Conservation (phyloP, 2,888 invertebrate species). For the Spodoptera littoralis region DNA sequence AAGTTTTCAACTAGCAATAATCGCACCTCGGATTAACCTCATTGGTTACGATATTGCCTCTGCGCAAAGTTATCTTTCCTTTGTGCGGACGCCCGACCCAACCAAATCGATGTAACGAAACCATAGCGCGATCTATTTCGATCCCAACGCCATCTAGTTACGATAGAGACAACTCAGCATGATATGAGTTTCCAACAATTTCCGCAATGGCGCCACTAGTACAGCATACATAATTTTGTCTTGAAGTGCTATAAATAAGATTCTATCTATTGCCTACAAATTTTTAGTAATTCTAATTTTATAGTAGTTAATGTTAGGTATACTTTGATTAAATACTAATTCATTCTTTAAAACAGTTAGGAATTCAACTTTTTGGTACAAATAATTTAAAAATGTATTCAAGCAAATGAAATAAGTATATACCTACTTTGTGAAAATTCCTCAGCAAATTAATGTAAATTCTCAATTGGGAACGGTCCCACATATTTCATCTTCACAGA, state of each 20-base stretch:
- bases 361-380: no score
- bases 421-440: no score
- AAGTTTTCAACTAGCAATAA: constrained; percentile 98
- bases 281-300: no score
- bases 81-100: neutral
- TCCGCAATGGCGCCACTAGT: constrained; percentile 3
- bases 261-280: no score
- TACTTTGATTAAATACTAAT: no score
- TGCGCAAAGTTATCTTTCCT: constrained; percentile 93
- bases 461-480: neutral
- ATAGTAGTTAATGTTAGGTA: no score
- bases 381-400: no score
- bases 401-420: no score
- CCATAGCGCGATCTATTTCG: constrained; percentile 42
- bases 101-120: constrained; percentile 22
- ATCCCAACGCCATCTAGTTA: constrained; percentile 48
- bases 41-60: constrained; percentile 97
- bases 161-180: constrained; percentile 9
- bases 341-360: no score
- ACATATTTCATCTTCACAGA: constrained; percentile 1
- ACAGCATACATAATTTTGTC: neutral
- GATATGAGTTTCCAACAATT: neutral
- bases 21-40: constrained; percentile 95
- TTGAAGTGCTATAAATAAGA: no score
- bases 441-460: neutral